Conservation (phyloP, 2,797 vertebrate species). For the Lepus oiostolus region DNA sequence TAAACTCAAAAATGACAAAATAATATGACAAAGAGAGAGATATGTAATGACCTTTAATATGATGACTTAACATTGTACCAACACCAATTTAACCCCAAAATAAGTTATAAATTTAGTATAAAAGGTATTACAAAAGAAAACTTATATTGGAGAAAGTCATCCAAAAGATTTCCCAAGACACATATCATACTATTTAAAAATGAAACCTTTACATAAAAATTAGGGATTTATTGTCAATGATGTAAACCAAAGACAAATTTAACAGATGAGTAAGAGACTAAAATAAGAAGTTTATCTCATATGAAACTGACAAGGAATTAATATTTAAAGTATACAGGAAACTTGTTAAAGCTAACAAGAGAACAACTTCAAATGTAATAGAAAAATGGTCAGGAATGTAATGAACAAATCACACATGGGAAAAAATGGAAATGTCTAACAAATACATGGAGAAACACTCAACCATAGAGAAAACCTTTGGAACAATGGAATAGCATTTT, state of each 20-base stretch:
- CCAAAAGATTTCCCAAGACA: neutral
- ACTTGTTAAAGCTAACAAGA: neutral
- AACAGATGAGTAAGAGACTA: neutral
- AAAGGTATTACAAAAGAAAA: neutral
- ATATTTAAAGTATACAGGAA: neutral
- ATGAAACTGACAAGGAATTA: neutral
- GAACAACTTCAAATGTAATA: neutral
- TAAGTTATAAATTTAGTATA: too few relatives aligned
- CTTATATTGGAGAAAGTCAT: neutral
- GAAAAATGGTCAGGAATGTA: neutral
- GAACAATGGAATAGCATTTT: neutral
- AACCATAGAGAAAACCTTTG: neutral
- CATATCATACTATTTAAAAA: neutral
- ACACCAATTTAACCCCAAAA: too few relatives aligned
- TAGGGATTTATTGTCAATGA: neutral
- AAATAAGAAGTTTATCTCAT: neutral
- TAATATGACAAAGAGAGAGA: too few relatives aligned
- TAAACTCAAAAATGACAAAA: too few relatives aligned
- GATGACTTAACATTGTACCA: too few relatives aligned
- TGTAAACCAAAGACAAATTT: slow-evolving; percentile 18
- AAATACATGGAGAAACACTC: neutral
- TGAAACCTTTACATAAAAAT: neutral
- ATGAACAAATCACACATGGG: neutral
- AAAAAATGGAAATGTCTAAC: neutral
- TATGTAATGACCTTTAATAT: too few relatives aligned